Base-by-base conservation (phyloP, 1,140 invertebrate genomes). In the Pseudomyrmex concolor region DNA sequence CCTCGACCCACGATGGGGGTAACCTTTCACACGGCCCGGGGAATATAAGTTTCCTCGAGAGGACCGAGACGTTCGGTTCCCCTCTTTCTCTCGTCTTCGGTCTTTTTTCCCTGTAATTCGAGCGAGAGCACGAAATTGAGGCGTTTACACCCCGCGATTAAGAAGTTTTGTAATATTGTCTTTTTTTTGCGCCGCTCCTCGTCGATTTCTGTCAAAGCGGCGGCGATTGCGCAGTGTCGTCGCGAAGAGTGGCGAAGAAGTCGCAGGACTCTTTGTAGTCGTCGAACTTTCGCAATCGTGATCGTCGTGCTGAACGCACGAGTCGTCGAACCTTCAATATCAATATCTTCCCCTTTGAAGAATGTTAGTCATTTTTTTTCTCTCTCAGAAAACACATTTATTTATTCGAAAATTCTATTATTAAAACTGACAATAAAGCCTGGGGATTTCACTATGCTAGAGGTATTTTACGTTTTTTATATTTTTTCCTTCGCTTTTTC, bases 1-100 rank as follows among this genome's bases (percentile, higher is more conserved):
- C 76, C 76, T 70, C 64, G 43, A 25, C 34, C 34, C 48, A 19
- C 45, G 54, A 60, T 70, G 25, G 57, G 83, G 73, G 83, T 78
- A 86, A 85, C 73, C 48, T 85, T 80, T 85, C 84, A 70, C 54
- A 55, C 34, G 76, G 70, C 67, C 67, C 22, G 19, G n/a, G 51
- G 60, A 80, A 67, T 64, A 60, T 70, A 77, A 86, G 60, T 77
- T 78, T 70, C 60, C 54, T 17, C 13, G 48, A 3, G 60, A 84
- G 66, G 43, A 54, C 22, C 10, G 45, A 64, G 10, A 10, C 12
- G n/a, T 85, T 85, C 34, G 34, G 34, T 34, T 7, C 5, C 62
- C 22, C 57, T 63, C 34, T 22, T 19, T 9, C 43, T 13, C 4
- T 10, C 12, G 71, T 62, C 59, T 85, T 57, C 8, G 7, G 10